These are phyloP conservation scores for Halictus rubicundus DNA, from an alignment of 1,140 invertebrate species.

Conservation along the genomic window DNA sequence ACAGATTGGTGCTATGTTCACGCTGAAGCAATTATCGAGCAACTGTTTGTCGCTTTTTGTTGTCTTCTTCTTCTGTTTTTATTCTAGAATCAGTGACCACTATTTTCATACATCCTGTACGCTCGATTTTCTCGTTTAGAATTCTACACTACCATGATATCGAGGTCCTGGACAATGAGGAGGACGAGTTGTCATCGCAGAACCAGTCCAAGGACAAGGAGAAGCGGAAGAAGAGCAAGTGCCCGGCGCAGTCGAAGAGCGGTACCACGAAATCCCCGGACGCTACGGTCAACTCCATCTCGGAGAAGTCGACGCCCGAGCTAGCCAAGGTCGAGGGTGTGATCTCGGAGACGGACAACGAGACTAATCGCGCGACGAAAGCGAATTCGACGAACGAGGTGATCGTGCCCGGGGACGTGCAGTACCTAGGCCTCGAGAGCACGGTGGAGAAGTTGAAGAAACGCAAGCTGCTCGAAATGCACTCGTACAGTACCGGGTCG, in stretches of 20 bases:
- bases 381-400: conserved; percentile 18
- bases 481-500: conserved; percentile 19
- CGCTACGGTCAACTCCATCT: conserved; percentile 46
- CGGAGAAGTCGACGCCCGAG: conserved; percentile 71
- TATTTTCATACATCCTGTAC: no score
- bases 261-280: conserved; percentile 70
- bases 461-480: conserved; percentile 71
- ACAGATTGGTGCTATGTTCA: no score
- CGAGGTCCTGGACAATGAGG: conserved; percentile 84
- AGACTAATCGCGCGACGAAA: conserved; percentile 31
- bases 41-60: no score
- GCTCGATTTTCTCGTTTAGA: conserved; percentile 73
- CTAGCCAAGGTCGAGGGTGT: conserved; percentile 60
- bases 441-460: conserved; percentile 78
- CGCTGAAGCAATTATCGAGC: no score
- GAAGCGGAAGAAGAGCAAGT: conserved; percentile 81
- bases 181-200: conserved; percentile 75
- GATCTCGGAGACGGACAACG: conserved; percentile 48
- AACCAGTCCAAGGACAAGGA: conserved; percentile 77
- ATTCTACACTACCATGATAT: conserved; percentile 87
- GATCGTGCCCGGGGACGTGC: conserved; percentile 41
- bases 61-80: no score
- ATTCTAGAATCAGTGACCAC: no score
- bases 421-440: conserved; percentile 72
- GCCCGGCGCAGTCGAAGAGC: conserved; percentile 50